These are phyloP conservation scores for Oreochromis niloticus DNA, from an alignment of 2,113 vertebrate species.

Conservation along the genomic window DNA sequence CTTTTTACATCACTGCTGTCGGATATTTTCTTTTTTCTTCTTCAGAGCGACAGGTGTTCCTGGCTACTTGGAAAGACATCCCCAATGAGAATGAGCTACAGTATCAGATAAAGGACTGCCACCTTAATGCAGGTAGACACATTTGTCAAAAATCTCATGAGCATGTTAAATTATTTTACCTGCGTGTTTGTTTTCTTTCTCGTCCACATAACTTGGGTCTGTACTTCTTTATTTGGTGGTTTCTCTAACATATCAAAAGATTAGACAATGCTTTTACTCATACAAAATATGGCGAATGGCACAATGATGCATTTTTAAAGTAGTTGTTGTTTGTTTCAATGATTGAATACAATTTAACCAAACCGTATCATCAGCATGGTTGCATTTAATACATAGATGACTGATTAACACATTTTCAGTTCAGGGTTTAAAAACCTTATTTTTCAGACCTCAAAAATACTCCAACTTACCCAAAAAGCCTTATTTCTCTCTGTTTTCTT, in stretches of 20 bases:
- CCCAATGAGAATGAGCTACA: constrained; percentile 98
- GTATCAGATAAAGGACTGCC: constrained; percentile 99
- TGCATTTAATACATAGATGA: background rate
- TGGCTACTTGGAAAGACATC: constrained; percentile 99
- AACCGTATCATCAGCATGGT: accelerated
- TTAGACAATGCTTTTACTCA: background rate
- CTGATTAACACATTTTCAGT: background rate
- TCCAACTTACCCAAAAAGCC: background rate
- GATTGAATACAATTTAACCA: background rate
- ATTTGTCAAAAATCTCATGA: background rate
- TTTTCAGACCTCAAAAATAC: background rate
- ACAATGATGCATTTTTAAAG: background rate
- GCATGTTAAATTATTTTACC: background rate
- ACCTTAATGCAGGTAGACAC: constrained; percentile 90
- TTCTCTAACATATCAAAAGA: background rate
- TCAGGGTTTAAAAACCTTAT: background rate
- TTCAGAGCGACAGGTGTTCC: constrained; percentile 95
- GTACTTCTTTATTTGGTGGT: background rate
- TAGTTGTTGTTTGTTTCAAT: background rate
- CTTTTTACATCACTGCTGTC: background rate
- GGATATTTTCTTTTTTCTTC: background rate
- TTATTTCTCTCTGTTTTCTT: constrained; percentile 20
- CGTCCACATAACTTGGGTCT: background rate
- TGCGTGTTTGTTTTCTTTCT: background rate
- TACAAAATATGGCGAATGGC: background rate